Base-by-base conservation (phyloP, 2,113 vertebrate species). In the Astatoreochromis straeleni region DNA sequence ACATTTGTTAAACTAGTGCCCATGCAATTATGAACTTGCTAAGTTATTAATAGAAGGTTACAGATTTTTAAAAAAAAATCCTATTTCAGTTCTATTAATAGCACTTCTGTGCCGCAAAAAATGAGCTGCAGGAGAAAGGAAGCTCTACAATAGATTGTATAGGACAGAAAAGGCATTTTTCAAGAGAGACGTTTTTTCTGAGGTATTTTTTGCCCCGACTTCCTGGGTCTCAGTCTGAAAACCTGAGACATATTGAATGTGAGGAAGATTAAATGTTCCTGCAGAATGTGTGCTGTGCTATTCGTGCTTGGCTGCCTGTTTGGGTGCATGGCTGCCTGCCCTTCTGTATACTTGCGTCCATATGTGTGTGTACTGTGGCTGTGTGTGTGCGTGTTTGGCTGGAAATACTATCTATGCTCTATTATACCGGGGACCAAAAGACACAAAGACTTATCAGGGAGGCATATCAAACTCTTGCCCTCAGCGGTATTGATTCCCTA, bases 401-500 rank as follows among this genome's bases (percentile, higher is more conserved):
- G 57, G 87, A 92, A 94, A 92, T 88, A 84, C 91, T 94, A 88
- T 92, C 80, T 85, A 47, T 88, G 82, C 90, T 90, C 91, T 86
- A 91, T 91, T 92, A 90, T 89, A 65, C 58, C 11, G 4, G 79
- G 82, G 82, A 88, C 89, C 68, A 82, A 92, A 91, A 90, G 90
- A 93, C 93, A 94, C 90, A 87, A 87, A 93, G 87, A 94, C 92
- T 91, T 92, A 95, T 95, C 93, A 94, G 86, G 81, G 84, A 92
- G 94, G 92, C 93, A 87, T 93, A 94, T 94, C 93, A 95, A 96
- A 96, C 90, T 94, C 86, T 92, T 93, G 88, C 95, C 95, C 89
- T 91, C 81, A 7, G 93, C 57, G 7, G 42, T 91, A 97, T 96
- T 40, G 95, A 96, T 96, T 92, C 87, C 84, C 85, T 84, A 54